Evolutionary conservation across 2,797 vertebrate species (phyloP).

Genomic region (Steatocranus sp.): DNA sequence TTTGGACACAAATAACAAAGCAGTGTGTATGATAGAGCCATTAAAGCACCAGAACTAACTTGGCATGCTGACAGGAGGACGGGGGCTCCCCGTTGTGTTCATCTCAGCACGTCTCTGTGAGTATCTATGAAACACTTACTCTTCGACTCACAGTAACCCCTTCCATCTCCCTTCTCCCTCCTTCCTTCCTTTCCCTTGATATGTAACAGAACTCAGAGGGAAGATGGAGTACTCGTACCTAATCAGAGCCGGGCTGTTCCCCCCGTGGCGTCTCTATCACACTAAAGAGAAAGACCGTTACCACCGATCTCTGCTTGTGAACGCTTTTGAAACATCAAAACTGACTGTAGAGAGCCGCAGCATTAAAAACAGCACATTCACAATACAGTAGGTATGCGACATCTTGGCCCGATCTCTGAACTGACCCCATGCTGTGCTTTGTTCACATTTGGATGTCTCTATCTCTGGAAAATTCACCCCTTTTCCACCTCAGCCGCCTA

Average conservation of each 20-base stretch:
- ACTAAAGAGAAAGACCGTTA: constrained; percentile 9
- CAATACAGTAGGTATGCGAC: constrained; percentile 32
- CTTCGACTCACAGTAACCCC: constrained; percentile 51
- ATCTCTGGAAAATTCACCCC: constrained; percentile 61
- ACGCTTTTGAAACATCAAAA: constrained; percentile 56
- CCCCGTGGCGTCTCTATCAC: constrained; percentile 47
- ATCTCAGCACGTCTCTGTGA: constrained; percentile 61
- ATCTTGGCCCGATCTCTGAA: constrained; percentile 23
- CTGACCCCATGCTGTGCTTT: constrained; percentile 54
- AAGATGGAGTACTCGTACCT: constrained; percentile 55
- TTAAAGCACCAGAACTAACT: constrained; percentile 49
- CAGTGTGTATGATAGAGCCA: constrained; percentile 47
- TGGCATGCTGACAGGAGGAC: constrained; percentile 59
- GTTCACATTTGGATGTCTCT: constrained; percentile 68
- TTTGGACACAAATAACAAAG: neutral
- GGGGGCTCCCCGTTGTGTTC: constrained; percentile 43
- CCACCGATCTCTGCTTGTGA: constrained; percentile 23
- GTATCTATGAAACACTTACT: constrained; percentile 65
- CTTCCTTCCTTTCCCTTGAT: constrained; percentile 42
- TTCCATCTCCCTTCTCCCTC: constrained; percentile 31
- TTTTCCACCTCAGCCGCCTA: constrained; percentile 29
- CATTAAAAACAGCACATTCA: constrained; percentile 18
- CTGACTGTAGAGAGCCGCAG: constrained; percentile 34
- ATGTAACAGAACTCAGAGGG: constrained; percentile 60
- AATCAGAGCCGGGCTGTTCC: constrained; percentile 56